Evolutionary conservation across 2,888 invertebrate genomes (phyloP).

Genomic region (Drosophila neonasuta): DNA sequence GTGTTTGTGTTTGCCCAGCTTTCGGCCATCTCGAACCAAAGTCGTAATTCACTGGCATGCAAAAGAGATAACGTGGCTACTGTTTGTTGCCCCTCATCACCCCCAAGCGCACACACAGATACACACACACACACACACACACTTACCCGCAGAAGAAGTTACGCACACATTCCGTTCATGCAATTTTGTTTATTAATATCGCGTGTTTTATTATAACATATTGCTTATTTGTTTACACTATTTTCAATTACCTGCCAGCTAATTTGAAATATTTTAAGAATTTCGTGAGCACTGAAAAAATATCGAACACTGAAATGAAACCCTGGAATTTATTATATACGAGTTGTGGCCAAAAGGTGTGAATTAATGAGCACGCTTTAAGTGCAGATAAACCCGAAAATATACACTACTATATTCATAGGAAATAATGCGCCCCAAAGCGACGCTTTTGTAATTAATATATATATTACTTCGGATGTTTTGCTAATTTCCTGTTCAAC

Average conservation of each 20-base stretch:
- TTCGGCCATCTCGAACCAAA: conserved; percentile 35
- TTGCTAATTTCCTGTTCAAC: conserved; percentile 72
- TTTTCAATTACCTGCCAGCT: not conserved
- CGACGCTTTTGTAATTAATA: conserved; percentile 57
- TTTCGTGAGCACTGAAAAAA: not conserved
- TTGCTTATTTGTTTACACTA: not conserved
- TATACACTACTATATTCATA: conserved; percentile 17
- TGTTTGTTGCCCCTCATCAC: not conserved
- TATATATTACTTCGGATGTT: conserved; percentile 64
- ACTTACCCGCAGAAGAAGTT: not conserved
- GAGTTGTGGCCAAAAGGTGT: not conserved
- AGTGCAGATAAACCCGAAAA: not conserved
- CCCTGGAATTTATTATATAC: not conserved
- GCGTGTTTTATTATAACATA: conserved; percentile 29
- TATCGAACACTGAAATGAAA: not conserved
- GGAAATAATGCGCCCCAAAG: conserved; percentile 12
- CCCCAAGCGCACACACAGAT: not conserved
- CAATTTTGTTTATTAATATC: conserved; percentile 13
- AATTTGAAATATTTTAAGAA: not conserved
- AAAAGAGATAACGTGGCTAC: conserved; percentile 18
- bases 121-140: not conserved
- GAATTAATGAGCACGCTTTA: not conserved
- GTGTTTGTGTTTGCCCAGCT: conserved; percentile 3
- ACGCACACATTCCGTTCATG: conserved; percentile 1
- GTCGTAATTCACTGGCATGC: conserved; percentile 42